Evolutionary conservation across 2,113 vertebrate genomes (phyloP), one percentile per base, ranked within the genome.

Genomic region (Otus sunia): DNA sequence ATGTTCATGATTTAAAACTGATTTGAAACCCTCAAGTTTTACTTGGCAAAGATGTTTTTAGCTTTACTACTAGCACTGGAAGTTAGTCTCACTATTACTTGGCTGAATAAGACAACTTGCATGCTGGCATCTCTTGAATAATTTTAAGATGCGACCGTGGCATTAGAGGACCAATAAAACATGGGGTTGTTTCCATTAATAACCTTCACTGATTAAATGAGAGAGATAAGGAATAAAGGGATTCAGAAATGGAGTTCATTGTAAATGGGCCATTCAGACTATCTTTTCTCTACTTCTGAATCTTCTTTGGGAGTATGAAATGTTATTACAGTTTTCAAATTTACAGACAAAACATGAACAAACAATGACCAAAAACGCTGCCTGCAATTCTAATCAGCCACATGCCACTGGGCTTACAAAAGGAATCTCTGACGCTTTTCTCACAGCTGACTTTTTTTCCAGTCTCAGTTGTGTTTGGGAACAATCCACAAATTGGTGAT

Each of bases 241-340:
- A 27, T 93, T 66, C 78, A 56, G 49, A 87, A 93, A n/a, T 60
- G 36, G 85, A 88, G 73, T 71, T 83, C 58, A 56, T 30, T 90
- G 58, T 55, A 76, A 86, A 68, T 29, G 81, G 53, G 27, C 67
- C 49, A 49, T 68, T 82, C 53, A 82, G 53, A 69, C 58, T 75
- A 7, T 62, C 41, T 81, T 77, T 83, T 89, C 45, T 59, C 72
- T 81, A 12, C 58, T 62, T 82, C 74, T 85, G 60, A 82, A 56
- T 56, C 60, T 86, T 84, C 80, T 67, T 49, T 68, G 45, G 37
- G 34, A 88, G 36, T 50, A 60, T 45, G 53, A 79, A 81, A 92
- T 72, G 34, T 67, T 95, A 67, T 60, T 94, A 39, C 43, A 85
- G 47, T 75, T 86, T 95, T 94, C 86, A 92, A 59, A 71, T 96